Conservation (phyloP, 2,888 invertebrate species). For the Drosophila greeni region DNA sequence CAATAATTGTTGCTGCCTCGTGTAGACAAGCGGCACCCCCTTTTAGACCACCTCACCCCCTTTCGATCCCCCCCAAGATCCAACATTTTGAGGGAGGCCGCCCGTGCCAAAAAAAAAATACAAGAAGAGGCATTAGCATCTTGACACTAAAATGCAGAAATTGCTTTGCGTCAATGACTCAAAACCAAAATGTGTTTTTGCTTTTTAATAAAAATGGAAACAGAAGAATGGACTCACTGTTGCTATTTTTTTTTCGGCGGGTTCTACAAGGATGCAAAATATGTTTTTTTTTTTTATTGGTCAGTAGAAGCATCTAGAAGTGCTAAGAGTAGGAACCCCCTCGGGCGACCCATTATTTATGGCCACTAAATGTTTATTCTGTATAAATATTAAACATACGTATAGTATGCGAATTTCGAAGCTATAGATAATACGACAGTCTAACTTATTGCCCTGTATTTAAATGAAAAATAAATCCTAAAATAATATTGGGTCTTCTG, state of each 20-base stretch:
- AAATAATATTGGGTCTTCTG: slow-evolving; percentile 24
- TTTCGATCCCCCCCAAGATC: background rate
- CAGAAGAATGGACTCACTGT: slow-evolving; percentile 9
- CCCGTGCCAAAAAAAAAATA: slow-evolving; percentile 37
- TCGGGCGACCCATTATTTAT: slow-evolving; percentile 28
- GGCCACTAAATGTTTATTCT: slow-evolving; percentile 31
- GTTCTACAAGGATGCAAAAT: slow-evolving; percentile 16
- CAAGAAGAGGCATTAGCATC: slow-evolving; percentile 48
- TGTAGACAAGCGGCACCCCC: slow-evolving; percentile 24
- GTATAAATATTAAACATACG: slow-evolving; percentile 19
- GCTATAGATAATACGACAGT: slow-evolving; percentile 6
- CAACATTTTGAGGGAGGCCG: slow-evolving; percentile 22
- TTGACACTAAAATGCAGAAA: slow-evolving; percentile 73
- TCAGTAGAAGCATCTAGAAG: slow-evolving; percentile 36
- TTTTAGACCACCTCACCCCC: slow-evolving; percentile 1
- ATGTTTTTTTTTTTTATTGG: slow-evolving; percentile 17
- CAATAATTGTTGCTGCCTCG: slow-evolving; percentile 74
- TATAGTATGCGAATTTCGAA: slow-evolving; percentile 3
- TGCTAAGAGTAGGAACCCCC: slow-evolving; percentile 8
- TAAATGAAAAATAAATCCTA: slow-evolving; percentile 19
- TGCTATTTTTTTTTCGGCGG: background rate
- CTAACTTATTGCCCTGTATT: slow-evolving; percentile 26
- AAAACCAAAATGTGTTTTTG: slow-evolving; percentile 57
- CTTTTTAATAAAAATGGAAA: slow-evolving; percentile 42
- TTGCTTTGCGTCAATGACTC: slow-evolving; percentile 74